Base-by-base conservation (phyloP, 2,797 vertebrate genomes). In the Artibeus jamaicensis region DNA sequence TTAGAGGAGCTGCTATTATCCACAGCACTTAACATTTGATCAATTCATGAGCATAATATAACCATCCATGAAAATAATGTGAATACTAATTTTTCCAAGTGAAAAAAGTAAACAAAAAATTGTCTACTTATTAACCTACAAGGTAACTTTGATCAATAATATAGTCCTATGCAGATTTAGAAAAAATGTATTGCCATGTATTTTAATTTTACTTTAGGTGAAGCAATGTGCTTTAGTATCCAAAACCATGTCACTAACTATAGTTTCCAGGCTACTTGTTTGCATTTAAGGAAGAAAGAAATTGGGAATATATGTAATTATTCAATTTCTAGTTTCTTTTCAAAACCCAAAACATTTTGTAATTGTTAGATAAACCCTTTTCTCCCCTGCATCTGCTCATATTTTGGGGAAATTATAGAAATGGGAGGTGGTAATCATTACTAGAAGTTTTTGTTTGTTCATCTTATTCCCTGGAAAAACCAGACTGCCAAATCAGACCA, bases 231-330 rank as follows among this genome's bases (percentile, higher is more conserved):
- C 65, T 92, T 90, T 16, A 32, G 11, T 77, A 91, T 57, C 39
- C 12, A 91, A n/a, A 48, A 74, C 15, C 14, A 91, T 12, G 5
- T 86, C 22, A 74, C 24, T 70, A 83, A 91, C 7, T 74, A 39
- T n/a, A 84, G 34, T 86, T 92, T 89, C 88, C 67, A 77, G 15
- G 15, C 29, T 94, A 48, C 84, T 78, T 68, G 48, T 86, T 89
- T 91, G 26, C 68, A 83, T 39, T 85, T 77, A 89, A 29, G 29
- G 93, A 95, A 78, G 46, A 96, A 93, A 86, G 14, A 85, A 86
- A 59, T 34, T 70, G 67, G 46, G 48, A 76, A 89, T 90, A 34
- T 46, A 89, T 71, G 19, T 39, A 92, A 53, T 39, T 93, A 92
- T 76, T 89, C 44, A 65, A 73, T 86, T 50, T 79, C 71, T 77